These are phyloP conservation scores for Neria commutata DNA, from an alignment of 2,888 invertebrate genomes.

Conservation along the genomic window DNA sequence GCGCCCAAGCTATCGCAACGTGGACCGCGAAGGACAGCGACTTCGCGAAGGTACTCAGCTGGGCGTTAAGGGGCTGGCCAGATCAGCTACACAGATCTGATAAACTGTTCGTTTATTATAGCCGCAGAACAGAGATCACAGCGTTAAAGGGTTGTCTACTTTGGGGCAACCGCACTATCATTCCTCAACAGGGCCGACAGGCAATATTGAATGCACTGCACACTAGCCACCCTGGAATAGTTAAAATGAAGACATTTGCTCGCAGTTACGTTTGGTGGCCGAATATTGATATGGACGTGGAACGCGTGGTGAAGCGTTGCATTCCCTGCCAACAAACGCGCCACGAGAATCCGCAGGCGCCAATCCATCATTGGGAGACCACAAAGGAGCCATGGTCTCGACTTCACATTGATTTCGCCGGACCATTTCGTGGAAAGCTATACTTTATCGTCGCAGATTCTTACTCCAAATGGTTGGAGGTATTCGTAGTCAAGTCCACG, in stretches of 20 bases:
- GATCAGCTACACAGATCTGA: too few relatives aligned
- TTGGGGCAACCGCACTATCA: constrained; percentile 17
- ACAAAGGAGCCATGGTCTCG: background rate
- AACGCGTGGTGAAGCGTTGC: background rate
- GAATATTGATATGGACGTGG: background rate
- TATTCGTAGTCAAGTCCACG: constrained; percentile 16
- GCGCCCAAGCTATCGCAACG: too few relatives aligned
- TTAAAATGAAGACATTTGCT: background rate
- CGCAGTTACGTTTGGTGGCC: background rate
- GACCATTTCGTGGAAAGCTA: constrained; percentile 2
- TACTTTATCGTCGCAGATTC: constrained; percentile 16
- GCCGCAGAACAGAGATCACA: too few relatives aligned
- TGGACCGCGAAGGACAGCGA: too few relatives aligned
- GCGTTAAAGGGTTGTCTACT: constrained; percentile 14
- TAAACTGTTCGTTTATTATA: too few relatives aligned
- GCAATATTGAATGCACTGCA: background rate
- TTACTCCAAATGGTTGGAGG: constrained; percentile 21
- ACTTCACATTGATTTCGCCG: constrained; percentile 8
- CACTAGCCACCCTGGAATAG: background rate
- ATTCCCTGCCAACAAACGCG: constrained; percentile 1
- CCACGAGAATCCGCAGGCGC: background rate
- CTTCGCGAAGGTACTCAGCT: too few relatives aligned
- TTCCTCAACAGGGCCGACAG: constrained; percentile 1
- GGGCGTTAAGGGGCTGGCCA: too few relatives aligned
- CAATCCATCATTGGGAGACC: background rate